Evolutionary conservation across 2,113 vertebrate species (phyloP).

Genomic region (Benitochromis conjunctus): DNA sequence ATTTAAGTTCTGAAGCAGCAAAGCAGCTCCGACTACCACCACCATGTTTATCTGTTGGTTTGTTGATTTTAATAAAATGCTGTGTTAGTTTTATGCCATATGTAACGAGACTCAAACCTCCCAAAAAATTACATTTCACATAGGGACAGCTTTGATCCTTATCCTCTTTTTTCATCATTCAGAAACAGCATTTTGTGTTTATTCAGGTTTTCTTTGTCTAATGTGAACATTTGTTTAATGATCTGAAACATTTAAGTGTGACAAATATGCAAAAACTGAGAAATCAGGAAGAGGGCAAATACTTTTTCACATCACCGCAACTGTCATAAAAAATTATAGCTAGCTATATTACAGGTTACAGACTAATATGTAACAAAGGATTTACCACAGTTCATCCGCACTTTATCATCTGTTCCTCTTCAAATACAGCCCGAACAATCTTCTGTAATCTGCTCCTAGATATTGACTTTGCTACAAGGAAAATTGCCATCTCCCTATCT

Average conservation of each 20-base stretch:
- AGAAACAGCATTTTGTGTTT: not conserved
- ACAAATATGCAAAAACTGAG: not conserved
- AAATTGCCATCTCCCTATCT: constrained; percentile 81
- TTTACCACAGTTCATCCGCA: not conserved
- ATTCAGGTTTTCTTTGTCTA: not conserved
- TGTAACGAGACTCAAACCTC: not conserved
- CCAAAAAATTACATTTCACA: accelerated
- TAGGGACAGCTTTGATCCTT: not conserved
- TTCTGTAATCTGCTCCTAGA: constrained; percentile 60
- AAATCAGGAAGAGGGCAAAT: not conserved
- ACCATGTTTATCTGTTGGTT: not conserved
- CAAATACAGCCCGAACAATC: not conserved
- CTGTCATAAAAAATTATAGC: not conserved
- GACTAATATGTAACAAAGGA: not conserved
- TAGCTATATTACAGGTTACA: not conserved
- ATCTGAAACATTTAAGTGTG: not conserved
- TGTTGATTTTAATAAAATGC: not conserved
- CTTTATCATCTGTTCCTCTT: not conserved
- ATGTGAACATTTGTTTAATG: not conserved
- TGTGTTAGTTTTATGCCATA: not conserved
- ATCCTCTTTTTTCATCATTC: not conserved
- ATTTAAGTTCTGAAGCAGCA: not conserved
- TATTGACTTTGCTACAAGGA: constrained; percentile 90
- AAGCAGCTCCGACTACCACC: not conserved
- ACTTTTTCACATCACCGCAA: not conserved